Evolutionary conservation across 2,888 invertebrate genomes (phyloP), one percentile per base, ranked within the genome.

Genomic region (Acanthococcus lagerstroemiae): DNA sequence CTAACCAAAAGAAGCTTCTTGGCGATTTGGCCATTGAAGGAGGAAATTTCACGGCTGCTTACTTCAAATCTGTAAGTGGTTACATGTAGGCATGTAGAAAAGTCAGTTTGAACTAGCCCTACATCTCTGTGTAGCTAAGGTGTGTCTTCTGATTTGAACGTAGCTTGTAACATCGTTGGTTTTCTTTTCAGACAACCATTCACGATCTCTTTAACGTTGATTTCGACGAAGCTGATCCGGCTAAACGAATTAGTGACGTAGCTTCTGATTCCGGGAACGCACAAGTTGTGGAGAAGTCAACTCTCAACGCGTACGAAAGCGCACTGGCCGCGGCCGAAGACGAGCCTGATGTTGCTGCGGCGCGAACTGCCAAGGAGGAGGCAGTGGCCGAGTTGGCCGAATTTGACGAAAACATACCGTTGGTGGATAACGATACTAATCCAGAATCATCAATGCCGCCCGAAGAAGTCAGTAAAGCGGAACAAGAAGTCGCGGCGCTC

Each of bases 11-110:
- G 78, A 83, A 95, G 69, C 81, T 94, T 75, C 83, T 99, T 26
- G 95, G 95, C 60, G 93, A 95, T 78, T 83, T 97, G 74, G 96
- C 99, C 55, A 99, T 99, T 74, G 99, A 99, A 79, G 95, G 92
- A 71, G 99, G 97, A 7, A 95, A 95, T 79, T 99, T 99, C 77
- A 99, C 96, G 26, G 95, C 97, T 15, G 91, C 94, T 0, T 95
- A 90, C 78, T 93, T 99, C 79, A 91, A 94, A 75, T 85, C 84
- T 76, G 87, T 86, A 78, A 78, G 81, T 79, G n/a, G n/a, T 66
- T 56, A 7, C 9, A 7, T 9, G 37, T 37, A 7, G 37, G 9
- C 9, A 15, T 27, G 17, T 15, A 56, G n/a, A n/a, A n/a, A n/a
- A n/a, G n/a, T n/a, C n/a, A n/a, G n/a, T n/a, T n/a, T n/a, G n/a